A percentile compares a stretch with the other conserved stretches of the same genome.
Evolutionary conservation across 2,113 vertebrate species (phyloP).

Genomic region (Chrysemys picta): DNA sequence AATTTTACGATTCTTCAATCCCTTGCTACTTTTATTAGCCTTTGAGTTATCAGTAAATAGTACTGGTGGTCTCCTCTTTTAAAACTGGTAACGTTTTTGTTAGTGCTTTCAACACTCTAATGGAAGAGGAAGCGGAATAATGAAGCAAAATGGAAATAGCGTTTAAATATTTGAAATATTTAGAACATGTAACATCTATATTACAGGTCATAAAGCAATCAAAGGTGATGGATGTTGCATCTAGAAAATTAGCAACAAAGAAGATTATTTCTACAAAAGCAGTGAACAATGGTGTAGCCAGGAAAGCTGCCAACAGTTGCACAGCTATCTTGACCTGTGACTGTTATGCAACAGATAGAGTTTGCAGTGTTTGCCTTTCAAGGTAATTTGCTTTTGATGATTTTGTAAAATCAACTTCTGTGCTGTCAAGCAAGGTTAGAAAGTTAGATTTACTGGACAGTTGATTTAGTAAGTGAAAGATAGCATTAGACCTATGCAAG

Average conservation of each 20-base stretch:
- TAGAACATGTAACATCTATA: conserved; percentile 56
- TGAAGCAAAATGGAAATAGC: not conserved
- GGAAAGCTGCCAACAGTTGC: conserved; percentile 75
- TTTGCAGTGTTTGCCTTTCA: conserved; percentile 95
- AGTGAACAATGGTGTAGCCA: conserved; percentile 71
- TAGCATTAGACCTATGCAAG: not conserved
- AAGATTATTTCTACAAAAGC: conserved; percentile 76
- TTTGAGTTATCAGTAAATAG: not conserved
- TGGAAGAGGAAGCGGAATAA: not conserved
- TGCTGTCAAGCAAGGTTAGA: conserved; percentile 36
- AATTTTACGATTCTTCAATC: not conserved
- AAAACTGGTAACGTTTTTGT: conserved; percentile 12
- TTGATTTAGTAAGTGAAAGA: conserved; percentile 31
- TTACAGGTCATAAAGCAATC: conserved; percentile 83
- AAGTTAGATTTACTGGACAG: conserved; percentile 24
- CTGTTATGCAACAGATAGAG: conserved; percentile 89
- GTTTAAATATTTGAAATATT: conserved; percentile 39
- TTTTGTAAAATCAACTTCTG: conserved; percentile 41
- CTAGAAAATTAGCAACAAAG: conserved; percentile 78
- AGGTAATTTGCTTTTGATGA: conserved; percentile 82
- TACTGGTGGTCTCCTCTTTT: not conserved
- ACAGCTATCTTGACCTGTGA: conserved; percentile 83
- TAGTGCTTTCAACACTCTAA: not conserved
- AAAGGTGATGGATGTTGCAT: conserved; percentile 81
- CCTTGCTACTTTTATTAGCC: not conserved